These are phyloP conservation scores for Sternarchorhynchus goeldii DNA, from an alignment of 2,797 vertebrate genomes.

Conservation along the genomic window DNA sequence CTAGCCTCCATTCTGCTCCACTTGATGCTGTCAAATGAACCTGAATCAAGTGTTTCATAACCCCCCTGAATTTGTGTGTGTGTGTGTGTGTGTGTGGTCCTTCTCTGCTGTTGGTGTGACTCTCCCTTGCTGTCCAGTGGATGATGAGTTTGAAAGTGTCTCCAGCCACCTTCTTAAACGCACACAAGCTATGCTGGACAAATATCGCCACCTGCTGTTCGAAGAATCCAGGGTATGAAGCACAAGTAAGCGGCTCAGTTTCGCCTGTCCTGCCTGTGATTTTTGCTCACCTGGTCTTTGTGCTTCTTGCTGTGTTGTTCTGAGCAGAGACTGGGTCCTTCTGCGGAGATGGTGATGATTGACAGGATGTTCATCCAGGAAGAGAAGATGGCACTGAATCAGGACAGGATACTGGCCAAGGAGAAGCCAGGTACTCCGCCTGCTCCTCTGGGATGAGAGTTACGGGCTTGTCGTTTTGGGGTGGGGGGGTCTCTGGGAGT, in stretches of 20 bases:
- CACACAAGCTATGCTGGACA: conserved; percentile 95
- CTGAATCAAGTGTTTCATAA: not conserved
- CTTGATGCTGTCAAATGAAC: not conserved
- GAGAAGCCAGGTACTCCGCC: conserved; percentile 86
- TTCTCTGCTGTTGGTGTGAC: not conserved
- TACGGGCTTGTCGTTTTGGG: no score
- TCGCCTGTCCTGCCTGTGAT: not conserved
- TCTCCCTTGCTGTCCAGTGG: conserved; percentile 73
- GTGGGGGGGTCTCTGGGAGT: no score
- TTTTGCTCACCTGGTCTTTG: conserved; percentile 48
- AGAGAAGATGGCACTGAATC: conserved; percentile 85
- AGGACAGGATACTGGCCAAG: conserved; percentile 86
- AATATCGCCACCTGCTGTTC: conserved; percentile 90
- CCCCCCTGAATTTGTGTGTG: not conserved
- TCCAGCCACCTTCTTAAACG: conserved; percentile 89
- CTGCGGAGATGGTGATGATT: conserved; percentile 98
- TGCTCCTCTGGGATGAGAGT: not conserved
- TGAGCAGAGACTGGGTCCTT: conserved; percentile 89
- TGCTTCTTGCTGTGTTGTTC: conserved; percentile 16
- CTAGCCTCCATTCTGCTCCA: not conserved
- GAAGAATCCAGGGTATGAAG: conserved; percentile 87
- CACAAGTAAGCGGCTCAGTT: not conserved
- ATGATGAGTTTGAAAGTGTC: conserved; percentile 91
- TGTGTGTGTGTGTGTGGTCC: not conserved
- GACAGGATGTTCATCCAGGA: conserved; percentile 97